Conservation (phyloP, 2,888 invertebrate species). For the Campoplex capitator region DNA sequence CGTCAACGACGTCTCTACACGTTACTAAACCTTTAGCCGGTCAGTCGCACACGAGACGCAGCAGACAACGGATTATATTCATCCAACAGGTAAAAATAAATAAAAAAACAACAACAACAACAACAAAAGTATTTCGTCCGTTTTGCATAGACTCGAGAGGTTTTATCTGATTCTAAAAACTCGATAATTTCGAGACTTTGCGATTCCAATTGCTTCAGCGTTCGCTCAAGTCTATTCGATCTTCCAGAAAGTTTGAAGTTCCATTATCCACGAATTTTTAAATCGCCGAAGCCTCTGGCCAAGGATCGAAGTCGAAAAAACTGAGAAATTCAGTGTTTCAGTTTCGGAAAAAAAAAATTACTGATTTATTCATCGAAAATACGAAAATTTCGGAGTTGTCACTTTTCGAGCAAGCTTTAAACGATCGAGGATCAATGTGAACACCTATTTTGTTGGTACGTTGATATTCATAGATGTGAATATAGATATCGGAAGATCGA, state of each 20-base stretch:
- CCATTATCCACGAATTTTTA: background rate
- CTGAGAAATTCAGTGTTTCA: background rate
- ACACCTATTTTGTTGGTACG: background rate
- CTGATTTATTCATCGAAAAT: background rate
- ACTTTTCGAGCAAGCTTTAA: background rate
- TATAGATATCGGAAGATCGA: background rate
- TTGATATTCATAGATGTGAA: slow-evolving; percentile 1
- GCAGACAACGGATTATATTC: slow-evolving; percentile 37
- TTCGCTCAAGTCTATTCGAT: background rate
- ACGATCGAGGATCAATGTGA: background rate
- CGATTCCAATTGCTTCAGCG: background rate
- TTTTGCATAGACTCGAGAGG: background rate
- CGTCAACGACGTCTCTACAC: slow-evolving; percentile 42
- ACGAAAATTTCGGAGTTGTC: background rate
- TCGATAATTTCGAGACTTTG: background rate
- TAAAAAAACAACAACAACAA: too few species aligned
- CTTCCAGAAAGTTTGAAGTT: background rate
- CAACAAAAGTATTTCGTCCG: too few species aligned
- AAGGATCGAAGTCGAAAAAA: background rate
- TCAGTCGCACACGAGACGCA: slow-evolving; percentile 54
- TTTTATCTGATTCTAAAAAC: background rate
- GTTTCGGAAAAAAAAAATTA: background rate
- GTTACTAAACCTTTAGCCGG: slow-evolving; percentile 58
- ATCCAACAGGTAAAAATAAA: slow-evolving; percentile 38
- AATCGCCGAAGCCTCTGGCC: background rate